Percentiles rank a stretch among this genome's conserved stretches.
phyloP scores from a whole-genome alignment of 92 coral and sea anemone genomes.

The Palythoa caribaeorum region DNA sequence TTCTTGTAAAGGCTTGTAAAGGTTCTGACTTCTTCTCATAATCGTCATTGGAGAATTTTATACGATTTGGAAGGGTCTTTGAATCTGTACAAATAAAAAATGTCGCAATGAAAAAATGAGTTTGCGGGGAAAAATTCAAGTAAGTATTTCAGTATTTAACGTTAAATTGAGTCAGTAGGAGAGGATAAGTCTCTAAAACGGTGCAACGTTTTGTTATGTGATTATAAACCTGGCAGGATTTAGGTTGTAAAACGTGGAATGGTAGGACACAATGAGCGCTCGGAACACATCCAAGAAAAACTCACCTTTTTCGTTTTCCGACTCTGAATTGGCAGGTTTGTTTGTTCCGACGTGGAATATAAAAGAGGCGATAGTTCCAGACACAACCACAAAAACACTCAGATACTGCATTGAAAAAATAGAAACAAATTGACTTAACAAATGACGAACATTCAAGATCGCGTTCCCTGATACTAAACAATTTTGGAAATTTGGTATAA shows the following conservation, averaged over 20 bases:
- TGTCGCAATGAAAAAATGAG: neutral
- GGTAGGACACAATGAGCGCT: no score
- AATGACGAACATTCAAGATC: neutral
- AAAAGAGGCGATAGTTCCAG: conserved; percentile 75
- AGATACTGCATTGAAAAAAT: conserved; percentile 62
- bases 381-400: conserved; percentile 61
- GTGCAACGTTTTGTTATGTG: no score
- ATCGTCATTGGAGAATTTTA: conserved; percentile 15
- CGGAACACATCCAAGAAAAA: neutral
- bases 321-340: conserved; percentile 49
- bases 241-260: no score
- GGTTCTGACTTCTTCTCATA: conserved; percentile 21
- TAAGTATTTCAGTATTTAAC: no score
- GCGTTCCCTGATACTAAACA: neutral
- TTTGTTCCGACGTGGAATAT: conserved; percentile 82
- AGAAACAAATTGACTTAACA: neutral
- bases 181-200: no score
- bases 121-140: neutral
- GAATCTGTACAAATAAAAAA: neutral
- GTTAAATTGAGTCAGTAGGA: no score
- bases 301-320: conserved; percentile 49
- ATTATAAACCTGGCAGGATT: no score
- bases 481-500: neutral
- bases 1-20: neutral
- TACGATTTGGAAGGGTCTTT: neutral